These are phyloP conservation scores for Tragelaphus oryx DNA, from an alignment of 2,797 vertebrate species.

Conservation along the genomic window DNA sequence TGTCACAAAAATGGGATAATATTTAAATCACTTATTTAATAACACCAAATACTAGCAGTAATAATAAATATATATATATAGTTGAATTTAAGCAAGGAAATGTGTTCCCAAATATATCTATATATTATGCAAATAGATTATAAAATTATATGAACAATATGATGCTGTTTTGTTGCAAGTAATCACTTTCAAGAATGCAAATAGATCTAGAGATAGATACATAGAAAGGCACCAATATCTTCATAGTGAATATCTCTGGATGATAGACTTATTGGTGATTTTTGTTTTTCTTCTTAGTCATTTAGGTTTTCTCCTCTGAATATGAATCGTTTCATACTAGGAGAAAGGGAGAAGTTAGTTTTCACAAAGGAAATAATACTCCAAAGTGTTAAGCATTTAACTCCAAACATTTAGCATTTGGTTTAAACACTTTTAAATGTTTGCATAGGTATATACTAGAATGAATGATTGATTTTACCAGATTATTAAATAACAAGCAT, in stretches of 20 bases:
- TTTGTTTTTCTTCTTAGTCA: neutral
- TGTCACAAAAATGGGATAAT: neutral
- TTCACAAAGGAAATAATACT: neutral
- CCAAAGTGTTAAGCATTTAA: neutral
- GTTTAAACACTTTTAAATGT: neutral
- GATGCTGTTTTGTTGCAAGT: neutral
- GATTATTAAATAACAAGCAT: neutral
- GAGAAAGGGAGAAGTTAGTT: neutral
- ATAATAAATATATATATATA: neutral
- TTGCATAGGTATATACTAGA: neutral
- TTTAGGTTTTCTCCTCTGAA: neutral
- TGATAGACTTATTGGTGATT: neutral
- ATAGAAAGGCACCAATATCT: neutral
- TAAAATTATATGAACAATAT: neutral
- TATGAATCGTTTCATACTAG: neutral
- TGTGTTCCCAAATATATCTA: neutral
- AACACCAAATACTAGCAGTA: neutral
- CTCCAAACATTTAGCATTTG: neutral
- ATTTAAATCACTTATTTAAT: neutral
- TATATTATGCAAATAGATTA: neutral
- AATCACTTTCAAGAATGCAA: neutral
- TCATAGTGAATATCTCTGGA: neutral
- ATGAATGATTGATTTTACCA: neutral
- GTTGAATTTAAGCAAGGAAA: neutral
- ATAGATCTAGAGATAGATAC: neutral